Evolutionary conservation across 2,113 vertebrate species (phyloP), one percentile per base, ranked within the genome.

Genomic region (Turnix velox): DNA sequence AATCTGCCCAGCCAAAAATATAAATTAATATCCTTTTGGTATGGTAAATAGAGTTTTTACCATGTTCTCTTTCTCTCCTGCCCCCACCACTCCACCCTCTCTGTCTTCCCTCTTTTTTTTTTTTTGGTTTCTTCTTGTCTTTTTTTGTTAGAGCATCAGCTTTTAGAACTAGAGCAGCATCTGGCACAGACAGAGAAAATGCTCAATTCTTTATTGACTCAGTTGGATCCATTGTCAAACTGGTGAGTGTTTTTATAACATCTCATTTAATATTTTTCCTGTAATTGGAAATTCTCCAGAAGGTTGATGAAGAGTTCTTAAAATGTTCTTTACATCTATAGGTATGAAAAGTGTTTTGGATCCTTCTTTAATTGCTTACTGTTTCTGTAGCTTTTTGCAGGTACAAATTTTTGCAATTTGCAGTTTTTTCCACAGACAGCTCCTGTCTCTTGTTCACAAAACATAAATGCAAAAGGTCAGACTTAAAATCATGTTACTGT

Each of bases 171-270:
- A 91, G 99, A 99, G 91, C 98, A 98, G 85, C 97, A 99, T 80
- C 96, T 99, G 31, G 98, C 97, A 7, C 98, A 99, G 62, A 99
- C 99, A 3, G 99, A 99, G 92, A 98, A 98, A 97, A 99, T 99
- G 98, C 96, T 99, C 40, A 99, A 98, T 94, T 98, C 98, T 80
- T 98, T 99, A 93, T 97, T 99, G 81, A 98, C 98, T 39, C 98
- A 99, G 83, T 96, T 99, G 88, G 98, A 99, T 94, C 99, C 99
- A 19, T 96, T 99, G 61, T 99, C 99, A 42, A 98, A 98, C 96
- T 99, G 98, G 99, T 99, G 91, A 98, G 98, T 95, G 59, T 48
- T 89, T 81, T 40, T 68, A 40, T 67, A 67, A 74, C 18, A 46
- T 76, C 54, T 89, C 45, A 49, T 35, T 63, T 57, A 43, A 14